Evolutionary conservation across 2,888 invertebrate genomes (phyloP).

Genomic region (Apodemia mormo): DNA sequence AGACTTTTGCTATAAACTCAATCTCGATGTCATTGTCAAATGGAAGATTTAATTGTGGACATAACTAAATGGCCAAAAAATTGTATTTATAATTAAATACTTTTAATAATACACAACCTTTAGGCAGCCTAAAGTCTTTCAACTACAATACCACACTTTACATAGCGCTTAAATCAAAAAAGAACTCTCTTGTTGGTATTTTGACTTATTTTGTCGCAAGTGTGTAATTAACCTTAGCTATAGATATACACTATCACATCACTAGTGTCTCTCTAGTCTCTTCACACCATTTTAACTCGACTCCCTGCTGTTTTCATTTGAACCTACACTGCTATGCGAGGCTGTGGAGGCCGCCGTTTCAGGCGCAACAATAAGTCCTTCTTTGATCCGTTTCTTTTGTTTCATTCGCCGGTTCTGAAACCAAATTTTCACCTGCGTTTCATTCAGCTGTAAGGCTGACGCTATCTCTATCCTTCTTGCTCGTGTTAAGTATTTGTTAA

Average conservation of each 20-base stretch:
- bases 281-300: slow-evolving; percentile 74
- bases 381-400: slow-evolving; percentile 98
- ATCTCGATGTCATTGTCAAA: too few species aligned
- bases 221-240: slow-evolving; percentile 18
- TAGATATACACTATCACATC: slow-evolving; percentile 19
- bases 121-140: too few species aligned
- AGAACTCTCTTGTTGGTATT: neutral
- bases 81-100: too few species aligned
- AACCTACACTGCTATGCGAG: slow-evolving; percentile 69
- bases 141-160: neutral
- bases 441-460: slow-evolving; percentile 96
- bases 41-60: too few species aligned
- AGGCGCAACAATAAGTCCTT: slow-evolving; percentile 86
- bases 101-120: too few species aligned
- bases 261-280: slow-evolving; percentile 13
- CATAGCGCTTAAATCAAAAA: neutral
- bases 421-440: slow-evolving; percentile 99
- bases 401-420: slow-evolving; percentile 99
- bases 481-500: slow-evolving; percentile 98
- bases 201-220: slow-evolving; percentile 22
- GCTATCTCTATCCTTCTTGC: slow-evolving; percentile 99
- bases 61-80: too few species aligned
- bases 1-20: too few species aligned
- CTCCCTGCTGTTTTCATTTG: slow-evolving; percentile 88
- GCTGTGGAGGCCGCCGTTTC: slow-evolving; percentile 74